A percentile compares a stretch with the other conserved stretches of the same genome.
phyloP scores from a whole-genome alignment of 2,113 vertebrate genomes.

The Odobenus rosmarus region DNA sequence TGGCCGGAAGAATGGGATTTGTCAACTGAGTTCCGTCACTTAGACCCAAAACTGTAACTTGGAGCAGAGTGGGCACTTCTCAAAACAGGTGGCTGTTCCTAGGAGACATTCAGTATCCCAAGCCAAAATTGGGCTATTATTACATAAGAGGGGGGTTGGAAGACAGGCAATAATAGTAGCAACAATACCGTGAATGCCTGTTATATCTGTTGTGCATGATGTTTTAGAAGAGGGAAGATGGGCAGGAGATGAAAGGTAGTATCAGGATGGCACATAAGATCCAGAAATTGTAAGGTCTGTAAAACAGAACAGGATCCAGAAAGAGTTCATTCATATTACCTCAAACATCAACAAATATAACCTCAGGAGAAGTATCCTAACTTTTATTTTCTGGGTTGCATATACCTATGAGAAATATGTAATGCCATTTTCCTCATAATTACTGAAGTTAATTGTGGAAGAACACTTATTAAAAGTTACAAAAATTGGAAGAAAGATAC shows the following conservation, averaged over 20 bases:
- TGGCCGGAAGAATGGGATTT: neutral
- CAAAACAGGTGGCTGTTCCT: neutral
- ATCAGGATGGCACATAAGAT: neutral
- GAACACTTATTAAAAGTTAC: neutral
- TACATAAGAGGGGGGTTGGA: neutral
- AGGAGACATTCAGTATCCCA: neutral
- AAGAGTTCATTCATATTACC: neutral
- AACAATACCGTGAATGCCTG: no score
- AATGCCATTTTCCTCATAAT: neutral
- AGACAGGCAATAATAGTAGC: neutral
- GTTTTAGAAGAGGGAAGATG: neutral
- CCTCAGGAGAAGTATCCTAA: neutral
- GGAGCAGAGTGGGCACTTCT: neutral
- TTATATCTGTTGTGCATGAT: neutral
- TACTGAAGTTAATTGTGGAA: neutral
- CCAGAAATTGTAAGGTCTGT: neutral
- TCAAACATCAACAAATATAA: neutral
- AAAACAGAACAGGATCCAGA: neutral
- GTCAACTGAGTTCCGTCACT: neutral
- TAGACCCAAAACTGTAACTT: neutral
- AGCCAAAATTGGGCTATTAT: neutral
- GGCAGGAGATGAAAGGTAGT: neutral
- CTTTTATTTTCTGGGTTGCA: neutral
- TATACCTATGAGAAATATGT: neutral
- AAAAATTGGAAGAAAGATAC: slow-evolving; percentile 9